These are phyloP conservation scores for Patella pellucida DNA, from an alignment of 2,888 invertebrate genomes.

Conservation along the genomic window DNA sequence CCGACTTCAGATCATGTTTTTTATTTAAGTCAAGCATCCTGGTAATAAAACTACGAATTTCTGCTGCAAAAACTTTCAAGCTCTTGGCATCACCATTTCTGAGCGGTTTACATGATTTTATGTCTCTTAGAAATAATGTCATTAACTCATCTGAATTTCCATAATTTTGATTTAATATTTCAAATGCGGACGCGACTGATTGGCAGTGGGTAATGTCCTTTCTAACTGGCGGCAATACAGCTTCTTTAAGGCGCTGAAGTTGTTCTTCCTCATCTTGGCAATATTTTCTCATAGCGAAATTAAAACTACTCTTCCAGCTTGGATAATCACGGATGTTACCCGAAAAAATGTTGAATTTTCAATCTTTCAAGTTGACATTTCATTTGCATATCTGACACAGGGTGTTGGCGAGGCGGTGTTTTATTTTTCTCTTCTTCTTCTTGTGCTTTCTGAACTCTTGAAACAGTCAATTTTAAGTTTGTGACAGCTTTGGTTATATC, in stretches of 20 bases:
- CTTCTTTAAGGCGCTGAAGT: background rate
- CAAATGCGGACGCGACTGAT: background rate
- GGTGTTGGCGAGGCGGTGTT: background rate
- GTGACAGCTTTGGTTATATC: background rate
- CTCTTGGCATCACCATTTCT: background rate
- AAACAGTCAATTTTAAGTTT: background rate
- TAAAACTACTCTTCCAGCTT: background rate
- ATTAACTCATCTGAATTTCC: conserved; percentile 1
- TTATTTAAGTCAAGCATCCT: background rate
- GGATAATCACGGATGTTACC: background rate
- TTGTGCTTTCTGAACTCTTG: background rate
- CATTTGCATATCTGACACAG: background rate
- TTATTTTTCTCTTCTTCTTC: background rate
- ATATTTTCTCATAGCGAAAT: background rate
- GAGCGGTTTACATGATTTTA: background rate
- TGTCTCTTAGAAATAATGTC: background rate
- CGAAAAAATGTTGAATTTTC: background rate
- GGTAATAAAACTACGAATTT: background rate
- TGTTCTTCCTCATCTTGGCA: background rate
- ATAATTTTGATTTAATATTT: conserved; percentile 4
- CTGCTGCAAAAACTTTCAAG: background rate
- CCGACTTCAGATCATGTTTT: background rate
- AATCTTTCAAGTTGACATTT: conserved; percentile 8
- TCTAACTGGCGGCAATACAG: background rate
- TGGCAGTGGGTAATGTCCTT: background rate